Base-by-base conservation (phyloP, 1,140 invertebrate species). In the Leptopilina boulardi region DNA sequence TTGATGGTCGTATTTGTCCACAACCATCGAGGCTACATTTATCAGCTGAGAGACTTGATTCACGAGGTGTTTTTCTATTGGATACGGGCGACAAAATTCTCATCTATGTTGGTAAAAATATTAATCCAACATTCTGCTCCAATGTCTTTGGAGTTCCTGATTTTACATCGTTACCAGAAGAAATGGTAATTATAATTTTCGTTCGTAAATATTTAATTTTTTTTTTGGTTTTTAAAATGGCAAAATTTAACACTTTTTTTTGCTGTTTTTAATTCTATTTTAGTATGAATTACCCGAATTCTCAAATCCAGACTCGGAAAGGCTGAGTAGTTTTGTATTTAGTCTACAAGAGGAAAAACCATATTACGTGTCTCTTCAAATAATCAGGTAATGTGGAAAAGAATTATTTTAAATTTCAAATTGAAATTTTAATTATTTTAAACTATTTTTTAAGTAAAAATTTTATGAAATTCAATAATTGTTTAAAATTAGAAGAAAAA, bases 51-150 rank as follows among this genome's bases (percentile, higher is more conserved):
- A 94, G 93, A 86, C 87, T 99, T 73, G 97, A 98, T 86, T 93
- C 95, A 8, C 94, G 95, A 81, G 98, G 98, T 11, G 96, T 96
- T 18, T 99, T 98, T 88, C 90, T 99, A 1, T 91, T 99, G 89
- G 98, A 99, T 89, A 93, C 94, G 70, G 96, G 97, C 5, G 94
- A 96, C 70, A 92, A 93, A 71, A 96, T 99, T 88, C 94, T 96
- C 71, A 90, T 99, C 18, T 97, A 98, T 86, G 93, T 99, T 2
- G 96, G 98, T 21, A 94, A 96, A 77, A 95, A 94, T 78, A 94
- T 98, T 41, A 93, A 94, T 85, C 92, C 94, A 34, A 91, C 93
- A 38, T 96, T 96, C 86, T 94, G 98, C 81, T 93, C 94, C 42
- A 93, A 95, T 75, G 92, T 96, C 8, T 92, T 97, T 72, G 94